phyloP scores from a whole-genome alignment of 1,140 invertebrate genomes.

The Panagrolaimus sp. region DNA sequence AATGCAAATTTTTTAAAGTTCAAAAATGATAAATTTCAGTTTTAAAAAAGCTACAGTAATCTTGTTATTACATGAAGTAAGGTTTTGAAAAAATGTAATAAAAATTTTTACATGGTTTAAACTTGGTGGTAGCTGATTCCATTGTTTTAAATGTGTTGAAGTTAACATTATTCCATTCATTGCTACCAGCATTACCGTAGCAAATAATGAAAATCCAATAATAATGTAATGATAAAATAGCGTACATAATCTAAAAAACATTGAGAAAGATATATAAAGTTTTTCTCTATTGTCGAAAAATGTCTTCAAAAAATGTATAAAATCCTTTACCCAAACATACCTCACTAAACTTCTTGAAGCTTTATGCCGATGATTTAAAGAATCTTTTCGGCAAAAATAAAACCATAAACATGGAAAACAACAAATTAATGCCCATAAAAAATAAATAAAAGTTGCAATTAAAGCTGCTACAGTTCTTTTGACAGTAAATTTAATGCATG shows the following conservation, averaged over 20 bases:
- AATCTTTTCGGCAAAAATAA: background rate
- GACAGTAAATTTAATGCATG: background rate
- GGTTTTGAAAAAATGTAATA: too few species aligned
- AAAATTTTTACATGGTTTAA: background rate
- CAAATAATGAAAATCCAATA: background rate
- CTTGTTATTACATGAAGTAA: too few species aligned
- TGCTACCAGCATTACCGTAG: background rate
- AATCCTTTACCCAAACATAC: background rate
- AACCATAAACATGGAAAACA: slow-evolving; percentile 13
- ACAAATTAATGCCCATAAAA: background rate
- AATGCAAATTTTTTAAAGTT: too few species aligned
- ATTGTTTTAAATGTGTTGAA: background rate
- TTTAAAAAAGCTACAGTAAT: too few species aligned
- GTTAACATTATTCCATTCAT: background rate
- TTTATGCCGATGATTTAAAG: slow-evolving; percentile 7
- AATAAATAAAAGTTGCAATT: background rate
- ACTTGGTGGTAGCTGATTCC: background rate
- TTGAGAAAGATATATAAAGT: too few species aligned
- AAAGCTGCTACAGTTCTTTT: background rate
- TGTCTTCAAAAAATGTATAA: too few species aligned
- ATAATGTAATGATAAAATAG: slow-evolving; percentile 7
- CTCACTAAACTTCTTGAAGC: slow-evolving; percentile 4
- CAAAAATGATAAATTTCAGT: too few species aligned
- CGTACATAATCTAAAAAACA: background rate
- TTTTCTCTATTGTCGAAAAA: too few species aligned